Evolutionary conservation across 2,797 vertebrate genomes (phyloP), one percentile per base, ranked within the genome.

Genomic region (Tauraco hartlaubi): DNA sequence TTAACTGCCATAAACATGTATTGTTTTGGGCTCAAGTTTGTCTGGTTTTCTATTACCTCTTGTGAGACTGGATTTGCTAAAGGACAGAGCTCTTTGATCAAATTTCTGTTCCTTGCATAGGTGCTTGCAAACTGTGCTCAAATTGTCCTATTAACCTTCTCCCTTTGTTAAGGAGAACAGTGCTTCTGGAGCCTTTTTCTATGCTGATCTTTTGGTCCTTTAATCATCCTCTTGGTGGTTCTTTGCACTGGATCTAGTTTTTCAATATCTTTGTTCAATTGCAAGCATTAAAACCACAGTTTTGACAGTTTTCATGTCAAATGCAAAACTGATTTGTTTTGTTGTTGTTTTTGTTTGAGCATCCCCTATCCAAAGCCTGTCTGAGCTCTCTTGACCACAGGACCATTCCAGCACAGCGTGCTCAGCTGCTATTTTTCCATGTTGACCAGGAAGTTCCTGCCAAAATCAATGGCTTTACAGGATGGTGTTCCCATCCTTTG

Each of bases 121-220:
- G 55, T 63, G 49, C 83, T 96, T 93, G 71, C 74, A 82, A 89
- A 56, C 80, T 92, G 82, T 93, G 96, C 90, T 97, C 94, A 93
- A 33, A 90, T 85, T 5, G 59, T 96, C 92, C 92, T 96, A 76
- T 95, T 96, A 95, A 96, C 94, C 94, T 96, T 96, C 92, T 92
- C 83, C 51, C 46, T 94, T 94, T 4, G 3, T 79, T 92, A 79
- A 81, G 55, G 48, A 90, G 94, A 97, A 87, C 93, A 96, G 93
- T 93, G 52, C 63, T 86, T 88, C 69, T 95, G 71, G 77, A 95
- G 92, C 62, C 90, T 82, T 86, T 96, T 52, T 94, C 69, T 76
- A 92, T 92, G 69, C 69, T 90, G 77, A 84, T 69, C 25, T 88
- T 88, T 96, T 74, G 88, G 77, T 90, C 68, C 78, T 87, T 91